A percentile compares a stretch with the other conserved stretches of the same genome.
Evolutionary conservation across 2,888 invertebrate genomes (phyloP).

Genomic region (Lacanobia wlatinum): DNA sequence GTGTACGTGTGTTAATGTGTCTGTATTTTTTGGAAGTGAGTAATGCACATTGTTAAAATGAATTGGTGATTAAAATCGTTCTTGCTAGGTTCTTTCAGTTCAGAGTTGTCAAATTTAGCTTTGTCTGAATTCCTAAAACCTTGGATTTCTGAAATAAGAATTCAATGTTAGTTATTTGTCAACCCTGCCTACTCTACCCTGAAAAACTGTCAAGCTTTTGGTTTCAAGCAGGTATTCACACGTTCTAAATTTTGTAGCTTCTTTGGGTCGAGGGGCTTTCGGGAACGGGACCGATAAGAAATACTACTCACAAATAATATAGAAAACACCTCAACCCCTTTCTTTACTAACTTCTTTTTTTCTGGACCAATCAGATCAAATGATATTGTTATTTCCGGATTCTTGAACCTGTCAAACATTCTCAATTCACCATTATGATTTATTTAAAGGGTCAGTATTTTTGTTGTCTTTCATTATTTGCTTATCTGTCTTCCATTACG

Average conservation of each 20-base stretch:
- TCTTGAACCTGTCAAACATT: too few relatives aligned
- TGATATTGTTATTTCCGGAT: background rate
- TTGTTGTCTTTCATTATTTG: background rate
- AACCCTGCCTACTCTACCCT: background rate
- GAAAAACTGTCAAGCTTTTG: too few relatives aligned
- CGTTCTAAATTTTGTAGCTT: too few relatives aligned
- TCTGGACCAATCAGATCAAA: background rate
- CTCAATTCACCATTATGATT: background rate
- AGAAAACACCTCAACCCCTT: too few relatives aligned
- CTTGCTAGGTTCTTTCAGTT: background rate
- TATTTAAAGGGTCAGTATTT: background rate
- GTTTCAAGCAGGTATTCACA: too few relatives aligned
- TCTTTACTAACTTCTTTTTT: background rate
- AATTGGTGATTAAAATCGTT: background rate
- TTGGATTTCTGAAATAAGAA: background rate
- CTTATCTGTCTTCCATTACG: slow-evolving; percentile 10
- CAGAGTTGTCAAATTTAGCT: background rate
- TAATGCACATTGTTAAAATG: background rate
- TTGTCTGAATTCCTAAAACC: background rate
- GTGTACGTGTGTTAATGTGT: slow-evolving; percentile 9
- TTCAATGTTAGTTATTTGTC: background rate
- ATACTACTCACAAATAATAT: too few relatives aligned
- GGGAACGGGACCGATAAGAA: too few relatives aligned
- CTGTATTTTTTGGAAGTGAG: slow-evolving; percentile 8
- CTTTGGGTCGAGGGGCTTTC: too few relatives aligned